These are phyloP conservation scores for Clarias batrachus DNA, from an alignment of 2,113 vertebrate genomes.

Conservation along the genomic window DNA sequence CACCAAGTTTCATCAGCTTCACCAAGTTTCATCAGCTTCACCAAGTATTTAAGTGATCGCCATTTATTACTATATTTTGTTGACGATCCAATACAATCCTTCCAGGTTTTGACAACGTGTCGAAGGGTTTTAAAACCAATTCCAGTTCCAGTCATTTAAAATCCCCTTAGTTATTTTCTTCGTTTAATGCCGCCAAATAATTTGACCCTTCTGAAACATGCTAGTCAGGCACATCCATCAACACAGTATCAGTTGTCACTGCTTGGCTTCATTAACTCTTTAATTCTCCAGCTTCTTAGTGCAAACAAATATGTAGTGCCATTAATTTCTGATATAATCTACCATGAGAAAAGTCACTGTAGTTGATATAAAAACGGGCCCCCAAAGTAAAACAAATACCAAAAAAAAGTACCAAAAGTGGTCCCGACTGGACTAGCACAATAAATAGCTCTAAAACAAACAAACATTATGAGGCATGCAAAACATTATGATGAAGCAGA, in stretches of 20 bases:
- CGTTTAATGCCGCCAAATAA: too few relatives aligned
- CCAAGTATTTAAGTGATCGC: too few relatives aligned
- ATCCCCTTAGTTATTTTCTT: too few relatives aligned
- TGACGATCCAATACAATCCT: too few relatives aligned
- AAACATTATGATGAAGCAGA: slow-evolving; percentile 5
- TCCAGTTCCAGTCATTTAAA: too few relatives aligned
- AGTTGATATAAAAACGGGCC: slow-evolving; percentile 29
- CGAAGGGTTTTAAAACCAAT: too few relatives aligned
- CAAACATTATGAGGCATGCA: slow-evolving; percentile 42
- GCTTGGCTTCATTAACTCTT: slow-evolving; percentile 48
- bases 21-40: too few relatives aligned
- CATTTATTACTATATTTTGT: too few relatives aligned
- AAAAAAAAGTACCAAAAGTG: slow-evolving; percentile 21
- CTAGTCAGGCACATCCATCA: slow-evolving; percentile 31
- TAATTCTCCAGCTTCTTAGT: slow-evolving; percentile 34
- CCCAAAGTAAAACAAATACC: slow-evolving; percentile 18
- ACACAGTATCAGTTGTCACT: slow-evolving; percentile 24
- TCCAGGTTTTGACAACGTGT: too few relatives aligned
- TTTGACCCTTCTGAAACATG: neutral
- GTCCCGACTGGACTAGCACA: slow-evolving; percentile 37
- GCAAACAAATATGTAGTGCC: slow-evolving; percentile 34
- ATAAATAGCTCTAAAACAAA: slow-evolving; percentile 50
- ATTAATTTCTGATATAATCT: slow-evolving; percentile 33
- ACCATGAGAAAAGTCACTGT: slow-evolving; percentile 30
- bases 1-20: too few relatives aligned